Conservation (phyloP, 2,113 vertebrate species). For the Trinectes maculatus region DNA sequence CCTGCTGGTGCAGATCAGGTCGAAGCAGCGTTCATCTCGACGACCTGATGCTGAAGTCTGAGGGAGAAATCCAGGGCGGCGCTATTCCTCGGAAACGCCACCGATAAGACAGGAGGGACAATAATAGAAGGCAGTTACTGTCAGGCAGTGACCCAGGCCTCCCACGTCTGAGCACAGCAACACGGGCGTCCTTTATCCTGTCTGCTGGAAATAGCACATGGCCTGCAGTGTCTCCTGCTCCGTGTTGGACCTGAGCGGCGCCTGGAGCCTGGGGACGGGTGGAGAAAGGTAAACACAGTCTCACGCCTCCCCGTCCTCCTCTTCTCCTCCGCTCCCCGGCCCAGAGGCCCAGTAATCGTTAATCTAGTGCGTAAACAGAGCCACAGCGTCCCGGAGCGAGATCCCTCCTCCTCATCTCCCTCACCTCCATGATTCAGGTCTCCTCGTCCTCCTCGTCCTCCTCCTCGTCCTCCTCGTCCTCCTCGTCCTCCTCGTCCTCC, state of each 20-base stretch:
- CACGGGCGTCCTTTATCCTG: conserved; percentile 47
- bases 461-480: conserved; percentile 3
- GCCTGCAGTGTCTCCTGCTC: not conserved
- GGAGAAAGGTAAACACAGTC: conserved; percentile 44
- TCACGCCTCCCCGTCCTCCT: conserved; percentile 13
- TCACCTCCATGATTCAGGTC: too few relatives aligned
- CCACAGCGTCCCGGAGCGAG: not conserved
- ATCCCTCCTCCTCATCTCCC: not conserved
- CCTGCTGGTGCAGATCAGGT: too few relatives aligned
- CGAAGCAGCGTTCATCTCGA: not conserved
- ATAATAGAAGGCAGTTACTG: conserved; percentile 59
- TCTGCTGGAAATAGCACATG: conserved; percentile 45
- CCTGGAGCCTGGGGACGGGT: not conserved
- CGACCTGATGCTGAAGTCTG: conserved; percentile 8
- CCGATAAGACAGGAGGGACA: conserved; percentile 48
- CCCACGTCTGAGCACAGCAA: conserved; percentile 24
- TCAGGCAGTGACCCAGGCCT: conserved; percentile 6
- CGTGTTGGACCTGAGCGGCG: too few relatives aligned
- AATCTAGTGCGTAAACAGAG: conserved; percentile 37
- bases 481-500: not conserved
- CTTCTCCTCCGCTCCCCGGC: conserved; percentile 1
- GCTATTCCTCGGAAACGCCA: conserved; percentile 40
- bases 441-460: not conserved
- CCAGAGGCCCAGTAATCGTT: conserved; percentile 37
- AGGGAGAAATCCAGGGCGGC: conserved; percentile 1